Evolutionary conservation across 2,797 vertebrate genomes (phyloP).

Genomic region (Lepidocolaptes lacrymiger): DNA sequence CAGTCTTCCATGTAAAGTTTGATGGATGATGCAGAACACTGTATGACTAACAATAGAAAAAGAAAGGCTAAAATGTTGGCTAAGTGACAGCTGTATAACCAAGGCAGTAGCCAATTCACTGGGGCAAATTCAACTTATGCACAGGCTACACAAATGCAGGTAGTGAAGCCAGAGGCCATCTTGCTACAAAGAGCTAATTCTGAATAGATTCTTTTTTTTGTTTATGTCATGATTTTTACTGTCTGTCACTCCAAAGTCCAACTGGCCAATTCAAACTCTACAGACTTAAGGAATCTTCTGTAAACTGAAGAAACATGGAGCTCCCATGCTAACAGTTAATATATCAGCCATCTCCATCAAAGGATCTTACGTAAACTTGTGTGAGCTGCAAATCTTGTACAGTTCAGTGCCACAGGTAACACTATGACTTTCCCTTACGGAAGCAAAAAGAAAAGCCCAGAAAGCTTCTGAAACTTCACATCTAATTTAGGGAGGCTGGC

Average conservation of each 20-base stretch:
- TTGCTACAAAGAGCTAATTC: not conserved
- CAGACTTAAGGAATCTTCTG: not conserved
- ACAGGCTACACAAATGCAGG: not conserved
- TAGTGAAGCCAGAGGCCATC: not conserved
- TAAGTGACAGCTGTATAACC: not conserved
- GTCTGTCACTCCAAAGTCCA: not conserved
- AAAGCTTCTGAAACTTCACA: not conserved
- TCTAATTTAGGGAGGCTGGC: not conserved
- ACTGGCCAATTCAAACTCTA: not conserved
- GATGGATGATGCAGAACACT: not conserved
- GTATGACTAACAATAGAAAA: not conserved
- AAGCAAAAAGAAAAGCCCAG: not conserved
- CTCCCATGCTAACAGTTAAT: not conserved
- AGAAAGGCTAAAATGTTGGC: not conserved
- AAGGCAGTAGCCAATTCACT: not conserved
- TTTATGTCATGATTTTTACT: not conserved
- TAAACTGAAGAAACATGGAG: not conserved
- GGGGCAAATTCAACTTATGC: not conserved
- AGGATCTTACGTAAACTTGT: not conserved
- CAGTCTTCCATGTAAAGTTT: not conserved
- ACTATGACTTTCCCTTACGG: not conserved
- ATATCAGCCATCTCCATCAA: not conserved
- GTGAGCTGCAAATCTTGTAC: not conserved
- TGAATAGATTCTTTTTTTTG: not conserved
- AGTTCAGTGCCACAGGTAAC: not conserved